Base-by-base conservation (phyloP, 2,888 invertebrate genomes). In the Agapetus fuscipes region DNA sequence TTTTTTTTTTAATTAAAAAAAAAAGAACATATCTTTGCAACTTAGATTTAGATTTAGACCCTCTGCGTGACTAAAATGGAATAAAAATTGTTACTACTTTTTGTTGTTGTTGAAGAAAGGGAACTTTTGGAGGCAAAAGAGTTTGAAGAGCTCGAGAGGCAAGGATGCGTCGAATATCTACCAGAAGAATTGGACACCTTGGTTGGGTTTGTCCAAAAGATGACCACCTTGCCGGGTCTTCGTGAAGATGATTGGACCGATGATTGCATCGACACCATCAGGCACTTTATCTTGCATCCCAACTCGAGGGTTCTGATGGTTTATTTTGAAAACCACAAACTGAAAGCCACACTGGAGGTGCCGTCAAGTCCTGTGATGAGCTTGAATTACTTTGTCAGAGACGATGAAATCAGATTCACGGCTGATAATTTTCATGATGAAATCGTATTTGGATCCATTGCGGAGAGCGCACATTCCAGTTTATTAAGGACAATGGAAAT, bases 181-280 rank as follows among this genome's bases (percentile, higher is more conserved):
- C n/a, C 74, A 1, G 74, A 77, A 46, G 80, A 83, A 34, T 51
- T 84, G 25, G 53, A 66, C 7, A 65, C 64, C 27, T 58, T 85
- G 14, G 61, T 80, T 1, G 52, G 56, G 1, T 78, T 64, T 52
- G 63, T 85, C 9, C 78, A 79, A 60, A 66, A 67, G 6, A 76
- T 84, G 60, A 83, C 83, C 0, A 78, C 79, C 0, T 61, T 93
- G 1, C 83, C 78, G 51, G 83, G 85, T 43, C 61, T 93, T 9
- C 72, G 78, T 52, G 76, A 81, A 2, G 66, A 72, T 3, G 81
- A 86, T 56, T 91, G 91, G 82, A 81, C 69, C 26, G 72, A 76
- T 6, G 60, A 67, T 1, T 72, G 76, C 17, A 69, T 74, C 44
- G 62, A 70, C 26, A 65, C 71, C 2, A 78, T 86, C 30, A 68